phyloP scores from a whole-genome alignment of 2,113 vertebrate genomes.

The Ceyx margarethae region DNA sequence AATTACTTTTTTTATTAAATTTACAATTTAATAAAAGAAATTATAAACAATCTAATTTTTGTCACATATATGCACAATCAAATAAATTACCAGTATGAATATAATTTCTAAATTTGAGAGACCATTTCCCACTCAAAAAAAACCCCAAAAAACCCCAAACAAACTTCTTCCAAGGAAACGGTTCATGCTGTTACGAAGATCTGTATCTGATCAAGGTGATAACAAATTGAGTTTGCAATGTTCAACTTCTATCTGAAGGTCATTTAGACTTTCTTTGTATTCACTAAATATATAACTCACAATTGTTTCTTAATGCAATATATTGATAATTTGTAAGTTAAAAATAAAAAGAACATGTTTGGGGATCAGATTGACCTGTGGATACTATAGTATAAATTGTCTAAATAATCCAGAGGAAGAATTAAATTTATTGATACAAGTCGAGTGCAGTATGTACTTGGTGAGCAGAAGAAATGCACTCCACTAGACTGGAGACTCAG shows the following conservation, averaged over 20 bases:
- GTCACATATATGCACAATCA: background rate
- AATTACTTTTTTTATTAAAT: background rate
- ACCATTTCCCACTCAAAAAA: background rate
- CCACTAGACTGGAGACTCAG: background rate
- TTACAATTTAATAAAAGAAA: background rate
- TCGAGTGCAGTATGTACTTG: background rate
- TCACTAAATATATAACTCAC: background rate
- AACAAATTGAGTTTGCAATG: background rate
- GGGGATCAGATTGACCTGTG: background rate
- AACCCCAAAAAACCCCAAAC: no score
- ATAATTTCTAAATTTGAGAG: background rate
- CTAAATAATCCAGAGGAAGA: background rate
- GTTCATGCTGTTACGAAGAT: background rate
- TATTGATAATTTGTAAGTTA: background rate
- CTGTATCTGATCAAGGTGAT: background rate
- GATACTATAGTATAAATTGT: background rate
- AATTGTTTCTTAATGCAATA: background rate
- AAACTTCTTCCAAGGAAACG: background rate
- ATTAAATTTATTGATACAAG: background rate
- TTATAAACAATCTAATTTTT: background rate
- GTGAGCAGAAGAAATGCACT: background rate
- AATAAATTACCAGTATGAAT: background rate
- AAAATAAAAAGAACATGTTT: background rate
- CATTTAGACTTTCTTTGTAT: background rate
- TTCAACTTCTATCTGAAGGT: background rate